A percentile compares a stretch with the other conserved stretches of the same genome.
Conservation (phyloP, 1,140 invertebrate species). For the Lethrus apterus region DNA sequence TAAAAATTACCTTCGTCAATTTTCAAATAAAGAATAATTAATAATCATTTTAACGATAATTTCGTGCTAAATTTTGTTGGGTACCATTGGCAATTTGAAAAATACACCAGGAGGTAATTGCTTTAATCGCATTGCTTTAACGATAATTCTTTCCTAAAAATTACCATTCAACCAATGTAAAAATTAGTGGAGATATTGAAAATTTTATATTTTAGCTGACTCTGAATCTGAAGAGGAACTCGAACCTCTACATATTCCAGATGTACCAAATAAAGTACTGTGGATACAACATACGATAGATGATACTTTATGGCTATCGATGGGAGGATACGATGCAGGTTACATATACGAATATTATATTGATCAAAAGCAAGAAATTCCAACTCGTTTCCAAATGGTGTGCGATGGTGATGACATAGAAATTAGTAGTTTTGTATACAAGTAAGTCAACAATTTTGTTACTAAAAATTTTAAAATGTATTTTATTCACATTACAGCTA, state of each 20-base stretch:
- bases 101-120: too few relatives aligned
- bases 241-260: slow-evolving; percentile 50
- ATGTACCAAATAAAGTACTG: slow-evolving; percentile 47
- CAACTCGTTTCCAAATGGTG: slow-evolving; percentile 42
- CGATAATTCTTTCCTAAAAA: background rate
- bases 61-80: background rate
- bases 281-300: slow-evolving; percentile 44
- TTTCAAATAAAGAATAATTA: background rate
- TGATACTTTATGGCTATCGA: slow-evolving; percentile 50
- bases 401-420: slow-evolving; percentile 48
- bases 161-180: background rate
- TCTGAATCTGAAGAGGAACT: slow-evolving; percentile 47
- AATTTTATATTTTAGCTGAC: slow-evolving; percentile 39
- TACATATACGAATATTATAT: slow-evolving; percentile 63
- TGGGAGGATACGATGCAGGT: slow-evolving; percentile 64
- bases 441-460: slow-evolving; percentile 36
- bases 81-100: too few relatives aligned
- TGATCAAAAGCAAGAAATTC: slow-evolving; percentile 35
- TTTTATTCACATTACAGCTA: too few relatives aligned
- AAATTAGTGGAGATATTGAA: too few relatives aligned
- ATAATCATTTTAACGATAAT: background rate
- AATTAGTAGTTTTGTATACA: slow-evolving; percentile 47
- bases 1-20: too few relatives aligned
- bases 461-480: background rate
- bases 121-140: slow-evolving; percentile 1